Conservation (phyloP, 2,888 invertebrate species). For the Drosophila falleni region DNA sequence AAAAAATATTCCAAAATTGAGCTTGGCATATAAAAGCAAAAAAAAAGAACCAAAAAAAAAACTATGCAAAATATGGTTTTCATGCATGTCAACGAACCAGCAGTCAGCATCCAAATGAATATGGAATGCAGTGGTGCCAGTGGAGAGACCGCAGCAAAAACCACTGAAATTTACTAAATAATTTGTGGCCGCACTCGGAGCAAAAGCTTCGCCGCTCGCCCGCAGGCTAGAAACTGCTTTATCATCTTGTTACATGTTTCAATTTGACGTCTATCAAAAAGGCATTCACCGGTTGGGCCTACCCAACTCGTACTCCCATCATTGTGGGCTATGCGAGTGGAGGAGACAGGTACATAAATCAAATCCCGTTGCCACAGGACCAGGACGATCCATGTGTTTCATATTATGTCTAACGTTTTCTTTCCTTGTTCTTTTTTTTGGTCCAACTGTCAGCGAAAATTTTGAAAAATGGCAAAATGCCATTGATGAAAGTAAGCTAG, state of each 20-base stretch:
- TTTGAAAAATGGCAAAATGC: conserved; percentile 82
- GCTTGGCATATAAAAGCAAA: conserved; percentile 14
- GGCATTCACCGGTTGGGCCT: conserved; percentile 60
- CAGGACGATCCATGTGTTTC: conserved; percentile 57
- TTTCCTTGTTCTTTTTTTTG: conserved; percentile 14
- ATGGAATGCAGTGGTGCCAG: conserved; percentile 60
- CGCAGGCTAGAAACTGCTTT: conserved; percentile 47
- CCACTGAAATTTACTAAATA: conserved; percentile 71
- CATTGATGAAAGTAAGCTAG: conserved; percentile 79
- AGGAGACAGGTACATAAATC: conserved; percentile 68
- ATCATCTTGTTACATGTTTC: conserved; percentile 78
- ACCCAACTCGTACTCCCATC: not conserved
- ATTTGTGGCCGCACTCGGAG: conserved; percentile 63
- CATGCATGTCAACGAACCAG: conserved; percentile 75
- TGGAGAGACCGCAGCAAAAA: conserved; percentile 13
- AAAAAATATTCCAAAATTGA: conserved; percentile 40
- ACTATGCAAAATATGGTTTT: conserved; percentile 44
- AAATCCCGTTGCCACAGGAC: conserved; percentile 46
- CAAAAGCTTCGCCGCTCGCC: not conserved
- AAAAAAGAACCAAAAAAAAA: conserved; percentile 14
- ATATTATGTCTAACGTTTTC: conserved; percentile 70
- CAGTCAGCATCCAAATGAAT: conserved; percentile 70
- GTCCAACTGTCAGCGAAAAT: conserved; percentile 79
- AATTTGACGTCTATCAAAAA: conserved; percentile 76
- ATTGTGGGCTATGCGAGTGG: not conserved